A percentile compares a stretch with the other conserved stretches of the same genome.
Evolutionary conservation across 2,797 vertebrate genomes (phyloP).

Genomic region (Simalia tracyae): DNA sequence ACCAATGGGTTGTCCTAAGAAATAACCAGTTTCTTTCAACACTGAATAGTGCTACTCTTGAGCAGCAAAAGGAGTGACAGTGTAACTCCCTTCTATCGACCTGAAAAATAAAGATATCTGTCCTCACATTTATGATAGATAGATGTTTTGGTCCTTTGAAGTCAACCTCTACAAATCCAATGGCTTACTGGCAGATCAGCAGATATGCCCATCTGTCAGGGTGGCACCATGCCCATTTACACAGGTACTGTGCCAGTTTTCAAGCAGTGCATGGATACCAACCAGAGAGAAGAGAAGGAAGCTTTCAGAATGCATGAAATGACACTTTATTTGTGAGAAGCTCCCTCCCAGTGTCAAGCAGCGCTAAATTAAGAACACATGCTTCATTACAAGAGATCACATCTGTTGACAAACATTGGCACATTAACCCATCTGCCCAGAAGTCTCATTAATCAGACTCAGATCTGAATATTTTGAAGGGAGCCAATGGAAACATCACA

Average conservation of each 20-base stretch:
- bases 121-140: constrained; percentile 50
- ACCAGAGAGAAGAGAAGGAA: constrained; percentile 60
- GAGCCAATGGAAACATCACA: constrained; percentile 23
- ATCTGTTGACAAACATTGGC: constrained; percentile 65
- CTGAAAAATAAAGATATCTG: constrained; percentile 25
- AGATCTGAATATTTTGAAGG: constrained; percentile 54
- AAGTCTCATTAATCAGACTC: constrained; percentile 58
- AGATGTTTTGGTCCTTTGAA: constrained; percentile 57
- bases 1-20: constrained; percentile 24
- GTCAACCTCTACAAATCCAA: constrained; percentile 65
- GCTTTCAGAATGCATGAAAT: constrained; percentile 52
- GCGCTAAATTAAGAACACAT: constrained; percentile 69
- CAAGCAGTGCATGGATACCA: constrained; percentile 49
- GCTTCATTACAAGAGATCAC: constrained; percentile 58
- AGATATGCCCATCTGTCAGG: constrained; percentile 72
- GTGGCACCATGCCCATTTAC: constrained; percentile 68
- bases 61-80: constrained; percentile 18
- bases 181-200: constrained; percentile 66
- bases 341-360: constrained; percentile 62
- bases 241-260: constrained; percentile 62
- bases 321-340: constrained; percentile 67
- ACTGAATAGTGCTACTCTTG: constrained; percentile 26
- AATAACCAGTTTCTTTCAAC: constrained; percentile 11
- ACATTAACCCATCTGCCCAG: constrained; percentile 59
- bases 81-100: constrained; percentile 10